These are phyloP conservation scores for Macroglossus sobrinus DNA, from an alignment of 2,113 vertebrate species.

Conservation along the genomic window DNA sequence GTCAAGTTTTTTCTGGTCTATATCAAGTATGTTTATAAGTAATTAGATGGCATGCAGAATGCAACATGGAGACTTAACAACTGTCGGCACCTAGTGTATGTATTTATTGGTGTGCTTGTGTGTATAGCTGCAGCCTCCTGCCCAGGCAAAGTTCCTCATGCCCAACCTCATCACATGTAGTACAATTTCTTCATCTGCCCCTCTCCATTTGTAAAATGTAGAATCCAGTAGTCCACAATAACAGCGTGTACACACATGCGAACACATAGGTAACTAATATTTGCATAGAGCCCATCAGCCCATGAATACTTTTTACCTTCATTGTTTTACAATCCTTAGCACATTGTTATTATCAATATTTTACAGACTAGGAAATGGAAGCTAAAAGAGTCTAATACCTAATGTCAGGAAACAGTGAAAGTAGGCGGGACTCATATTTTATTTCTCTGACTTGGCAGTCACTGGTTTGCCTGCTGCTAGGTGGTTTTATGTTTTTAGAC, in stretches of 20 bases:
- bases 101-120: not conserved
- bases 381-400: not conserved
- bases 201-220: not conserved
- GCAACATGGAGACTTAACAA: not conserved
- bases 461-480: not conserved
- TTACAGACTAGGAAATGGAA: not conserved
- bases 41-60: not conserved
- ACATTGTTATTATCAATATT: not conserved
- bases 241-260: not conserved
- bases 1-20: not conserved
- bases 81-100: not conserved
- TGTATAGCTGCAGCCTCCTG: not conserved
- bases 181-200: not conserved
- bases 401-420: not conserved
- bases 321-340: not conserved
- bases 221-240: not conserved
- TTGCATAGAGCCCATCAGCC: not conserved
- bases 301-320: not conserved
- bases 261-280: not conserved
- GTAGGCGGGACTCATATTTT: not conserved
- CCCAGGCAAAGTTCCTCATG: not conserved
- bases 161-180: not conserved
- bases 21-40: not conserved
- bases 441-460: not conserved
- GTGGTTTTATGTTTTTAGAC: not conserved